A percentile compares a stretch with the other conserved stretches of the same genome.
Evolutionary conservation across 2,797 vertebrate genomes (phyloP).

Genomic region (Ctenosaura bakeri): DNA sequence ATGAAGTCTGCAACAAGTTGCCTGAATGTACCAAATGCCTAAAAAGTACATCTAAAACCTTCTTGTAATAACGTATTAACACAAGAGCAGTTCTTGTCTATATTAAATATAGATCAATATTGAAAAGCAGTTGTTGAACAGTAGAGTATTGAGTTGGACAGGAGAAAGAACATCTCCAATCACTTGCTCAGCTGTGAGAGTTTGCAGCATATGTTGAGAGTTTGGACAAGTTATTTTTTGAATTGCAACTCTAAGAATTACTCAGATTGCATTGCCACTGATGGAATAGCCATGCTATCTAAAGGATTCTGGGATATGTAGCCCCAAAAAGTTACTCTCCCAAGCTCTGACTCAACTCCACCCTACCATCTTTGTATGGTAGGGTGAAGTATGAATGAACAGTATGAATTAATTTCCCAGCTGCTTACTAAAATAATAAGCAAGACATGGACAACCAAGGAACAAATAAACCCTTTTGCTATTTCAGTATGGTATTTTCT

Average conservation of each 20-base stretch:
- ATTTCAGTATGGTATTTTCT: background rate
- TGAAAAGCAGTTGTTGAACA: too few relatives aligned
- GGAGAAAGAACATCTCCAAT: background rate
- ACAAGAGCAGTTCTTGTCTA: background rate
- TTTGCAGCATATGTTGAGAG: background rate
- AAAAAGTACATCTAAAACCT: background rate
- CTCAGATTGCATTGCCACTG: too few relatives aligned
- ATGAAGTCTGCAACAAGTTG: background rate
- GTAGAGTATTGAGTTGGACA: too few relatives aligned
- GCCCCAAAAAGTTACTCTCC: too few relatives aligned
- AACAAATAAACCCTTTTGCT: background rate
- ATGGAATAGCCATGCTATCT: too few relatives aligned
- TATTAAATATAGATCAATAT: background rate
- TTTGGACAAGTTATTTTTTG: too few relatives aligned
- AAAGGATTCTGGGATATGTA: too few relatives aligned
- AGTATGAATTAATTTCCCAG: background rate
- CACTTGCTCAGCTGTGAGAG: background rate
- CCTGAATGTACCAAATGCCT: background rate
- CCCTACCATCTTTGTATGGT: background rate
- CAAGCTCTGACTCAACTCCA: background rate
- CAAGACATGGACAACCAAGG: background rate
- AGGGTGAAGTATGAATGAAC: background rate
- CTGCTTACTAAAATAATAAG: too few relatives aligned
- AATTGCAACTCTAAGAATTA: too few relatives aligned
- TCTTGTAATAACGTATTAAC: background rate